These are phyloP conservation scores for Sericinus montela DNA, from an alignment of 2,888 invertebrate genomes.

Conservation along the genomic window DNA sequence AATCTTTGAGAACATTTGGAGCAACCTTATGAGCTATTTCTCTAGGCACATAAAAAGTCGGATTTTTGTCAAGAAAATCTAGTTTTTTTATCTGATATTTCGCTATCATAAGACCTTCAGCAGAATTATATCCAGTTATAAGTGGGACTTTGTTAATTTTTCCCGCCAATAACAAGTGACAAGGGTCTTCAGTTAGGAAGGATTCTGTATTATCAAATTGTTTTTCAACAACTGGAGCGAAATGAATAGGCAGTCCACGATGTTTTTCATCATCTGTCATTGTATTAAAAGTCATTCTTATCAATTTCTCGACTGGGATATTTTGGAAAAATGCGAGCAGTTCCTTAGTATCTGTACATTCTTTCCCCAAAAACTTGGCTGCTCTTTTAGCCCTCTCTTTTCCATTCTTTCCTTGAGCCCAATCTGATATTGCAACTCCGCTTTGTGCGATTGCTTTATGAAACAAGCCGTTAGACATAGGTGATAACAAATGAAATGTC, in stretches of 20 bases:
- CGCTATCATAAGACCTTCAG: constrained; percentile 34
- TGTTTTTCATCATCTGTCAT: constrained; percentile 32
- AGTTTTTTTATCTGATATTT: constrained; percentile 26
- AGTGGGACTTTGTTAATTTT: constrained; percentile 34
- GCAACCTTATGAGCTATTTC: constrained; percentile 28
- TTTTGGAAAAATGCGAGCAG: constrained; percentile 30
- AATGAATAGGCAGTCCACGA: constrained; percentile 35
- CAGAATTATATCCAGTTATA: constrained; percentile 37
- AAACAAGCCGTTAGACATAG: constrained; percentile 47
- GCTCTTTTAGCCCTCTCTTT: constrained; percentile 30
- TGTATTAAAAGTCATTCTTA: constrained; percentile 29
- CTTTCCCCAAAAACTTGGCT: constrained; percentile 30
- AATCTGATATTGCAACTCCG: constrained; percentile 36
- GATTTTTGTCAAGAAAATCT: constrained; percentile 30
- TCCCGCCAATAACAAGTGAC: constrained; percentile 30
- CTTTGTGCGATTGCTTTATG: constrained; percentile 48
- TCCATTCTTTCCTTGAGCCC: constrained; percentile 25
- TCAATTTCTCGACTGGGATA: constrained; percentile 29
- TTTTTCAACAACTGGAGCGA: constrained; percentile 43
- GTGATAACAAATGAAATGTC: constrained; percentile 48
- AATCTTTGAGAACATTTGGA: constrained; percentile 22
- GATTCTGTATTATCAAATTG: constrained; percentile 30
- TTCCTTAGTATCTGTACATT: constrained; percentile 26
- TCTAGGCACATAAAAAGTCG: constrained; percentile 32
- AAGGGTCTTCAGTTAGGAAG: constrained; percentile 35